Evolutionary conservation across 2,888 invertebrate species (phyloP).

Genomic region (Plagodis pulveraria): DNA sequence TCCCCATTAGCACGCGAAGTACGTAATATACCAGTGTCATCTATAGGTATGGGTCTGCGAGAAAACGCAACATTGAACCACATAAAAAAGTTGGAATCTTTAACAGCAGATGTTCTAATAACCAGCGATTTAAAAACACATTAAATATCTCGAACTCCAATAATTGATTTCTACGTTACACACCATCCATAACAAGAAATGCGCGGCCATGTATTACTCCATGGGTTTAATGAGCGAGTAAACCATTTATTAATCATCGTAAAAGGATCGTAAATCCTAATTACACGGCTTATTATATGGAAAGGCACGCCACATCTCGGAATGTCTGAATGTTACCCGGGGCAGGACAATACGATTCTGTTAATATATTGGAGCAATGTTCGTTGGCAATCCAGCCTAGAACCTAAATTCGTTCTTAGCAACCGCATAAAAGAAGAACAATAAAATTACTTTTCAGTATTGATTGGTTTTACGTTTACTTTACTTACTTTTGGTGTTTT

Average conservation of each 20-base stretch:
- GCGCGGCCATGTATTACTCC: constrained; percentile 57
- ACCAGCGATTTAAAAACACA: constrained; percentile 10
- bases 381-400: constrained; percentile 27
- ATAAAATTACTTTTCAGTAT: no score
- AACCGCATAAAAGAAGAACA: no score
- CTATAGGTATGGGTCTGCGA: no score
- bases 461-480: no score
- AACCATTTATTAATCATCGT: constrained; percentile 70
- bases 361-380: constrained; percentile 48
- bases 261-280: constrained; percentile 77
- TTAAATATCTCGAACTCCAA: constrained; percentile 4
- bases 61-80: neutral
- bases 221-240: constrained; percentile 58
- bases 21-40: no score
- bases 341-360: constrained; percentile 69
- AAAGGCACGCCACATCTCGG: constrained; percentile 46
- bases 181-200: constrained; percentile 56
- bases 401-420: no score
- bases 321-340: constrained; percentile 52
- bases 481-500: no score
- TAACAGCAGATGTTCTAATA: neutral
- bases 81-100: neutral
- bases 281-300: constrained; percentile 80
- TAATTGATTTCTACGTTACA: constrained; percentile 27
- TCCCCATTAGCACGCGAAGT: no score